Percentiles rank a stretch among this genome's conserved stretches.
These are phyloP conservation scores for Cataglyphis rosenhaueri DNA, from an alignment of 2,888 invertebrate species.

Conservation along the genomic window DNA sequence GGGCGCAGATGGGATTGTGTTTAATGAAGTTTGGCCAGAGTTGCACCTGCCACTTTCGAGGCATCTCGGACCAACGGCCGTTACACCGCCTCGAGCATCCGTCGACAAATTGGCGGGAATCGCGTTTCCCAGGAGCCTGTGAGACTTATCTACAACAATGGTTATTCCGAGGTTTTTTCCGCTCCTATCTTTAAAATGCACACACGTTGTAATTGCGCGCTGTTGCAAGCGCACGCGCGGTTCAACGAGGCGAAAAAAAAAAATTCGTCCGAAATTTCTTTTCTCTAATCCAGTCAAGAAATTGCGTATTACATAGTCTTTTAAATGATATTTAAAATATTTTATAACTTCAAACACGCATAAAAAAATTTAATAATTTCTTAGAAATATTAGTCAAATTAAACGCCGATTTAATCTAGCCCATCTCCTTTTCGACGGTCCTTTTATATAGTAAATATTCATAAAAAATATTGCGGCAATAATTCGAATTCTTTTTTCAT, in stretches of 20 bases:
- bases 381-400: background rate
- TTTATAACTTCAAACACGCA: background rate
- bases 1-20: constrained; percentile 84
- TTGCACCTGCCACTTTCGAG: constrained; percentile 83
- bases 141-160: constrained; percentile 34
- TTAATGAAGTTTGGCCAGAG: constrained; percentile 83
- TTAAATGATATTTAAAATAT: background rate
- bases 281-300: background rate
- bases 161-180: constrained; percentile 8
- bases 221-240: background rate
- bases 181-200: constrained; percentile 29
- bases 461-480: background rate
- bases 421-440: background rate
- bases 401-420: background rate
- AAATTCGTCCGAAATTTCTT: background rate
- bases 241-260: background rate
- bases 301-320: background rate
- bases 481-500: background rate
- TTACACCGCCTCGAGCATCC: constrained; percentile 71
- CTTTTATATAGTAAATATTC: background rate
- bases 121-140: constrained; percentile 63
- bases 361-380: background rate
- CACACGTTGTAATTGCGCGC: constrained; percentile 23
- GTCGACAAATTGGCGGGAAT: constrained; percentile 76
- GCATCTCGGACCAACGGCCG: constrained; percentile 77